Evolutionary conservation across 2,888 invertebrate species (phyloP).

Genomic region (Scaptomyza cyrtandrae): DNA sequence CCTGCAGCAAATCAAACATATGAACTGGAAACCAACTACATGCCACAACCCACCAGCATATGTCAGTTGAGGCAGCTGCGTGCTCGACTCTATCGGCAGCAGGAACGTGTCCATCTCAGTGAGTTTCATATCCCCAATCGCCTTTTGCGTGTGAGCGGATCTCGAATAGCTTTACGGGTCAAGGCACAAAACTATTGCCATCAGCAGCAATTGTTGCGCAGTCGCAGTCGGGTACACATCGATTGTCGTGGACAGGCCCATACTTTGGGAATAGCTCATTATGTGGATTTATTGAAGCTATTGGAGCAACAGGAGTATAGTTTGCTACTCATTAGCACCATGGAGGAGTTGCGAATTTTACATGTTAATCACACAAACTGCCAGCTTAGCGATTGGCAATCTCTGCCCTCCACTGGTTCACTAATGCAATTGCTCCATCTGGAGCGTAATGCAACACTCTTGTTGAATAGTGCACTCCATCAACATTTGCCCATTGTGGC

Average conservation of each 20-base stretch:
- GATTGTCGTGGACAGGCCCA: slow-evolving; percentile 58
- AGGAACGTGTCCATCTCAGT: slow-evolving; percentile 59
- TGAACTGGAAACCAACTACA: slow-evolving; percentile 37
- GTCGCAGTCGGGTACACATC: slow-evolving; percentile 71
- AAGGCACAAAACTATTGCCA: slow-evolving; percentile 75
- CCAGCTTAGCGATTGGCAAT: slow-evolving; percentile 77
- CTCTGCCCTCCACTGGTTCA: slow-evolving; percentile 69
- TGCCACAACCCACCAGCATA: slow-evolving; percentile 28
- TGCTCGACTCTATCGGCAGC: slow-evolving; percentile 49
- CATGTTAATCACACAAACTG: slow-evolving; percentile 56
- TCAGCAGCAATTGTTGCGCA: slow-evolving; percentile 44
- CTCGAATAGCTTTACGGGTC: slow-evolving; percentile 31
- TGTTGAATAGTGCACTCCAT: slow-evolving; percentile 61
- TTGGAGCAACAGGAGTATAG: slow-evolving; percentile 16
- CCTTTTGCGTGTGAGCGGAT: slow-evolving; percentile 25
- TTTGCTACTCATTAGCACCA: slow-evolving; percentile 69
- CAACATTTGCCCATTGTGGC: slow-evolving; percentile 66
- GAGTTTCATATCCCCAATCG: slow-evolving; percentile 50
- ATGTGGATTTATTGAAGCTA: slow-evolving; percentile 55
- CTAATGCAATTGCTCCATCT: slow-evolving; percentile 63
- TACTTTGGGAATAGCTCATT: slow-evolving; percentile 69
- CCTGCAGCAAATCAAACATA: slow-evolving; percentile 21
- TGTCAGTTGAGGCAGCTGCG: slow-evolving; percentile 62
- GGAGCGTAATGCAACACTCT: slow-evolving; percentile 30
- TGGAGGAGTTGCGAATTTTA: slow-evolving; percentile 78